phyloP scores from a whole-genome alignment of 2,113 vertebrate species.

The Sebastes fasciatus region DNA sequence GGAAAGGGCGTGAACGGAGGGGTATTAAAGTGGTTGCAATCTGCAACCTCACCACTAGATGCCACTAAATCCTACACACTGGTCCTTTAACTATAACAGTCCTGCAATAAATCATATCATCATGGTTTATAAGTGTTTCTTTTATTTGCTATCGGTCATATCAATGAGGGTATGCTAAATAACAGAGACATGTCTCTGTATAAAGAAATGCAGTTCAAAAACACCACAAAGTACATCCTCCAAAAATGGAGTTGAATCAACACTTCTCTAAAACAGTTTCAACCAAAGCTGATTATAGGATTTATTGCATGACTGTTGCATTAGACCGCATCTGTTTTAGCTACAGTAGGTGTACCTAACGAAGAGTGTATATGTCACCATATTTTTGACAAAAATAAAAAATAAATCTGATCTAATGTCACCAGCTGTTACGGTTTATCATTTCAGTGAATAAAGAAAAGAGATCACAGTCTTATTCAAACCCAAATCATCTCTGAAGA shows the following conservation, averaged over 20 bases:
- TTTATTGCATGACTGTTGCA: too few species aligned
- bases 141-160: not conserved
- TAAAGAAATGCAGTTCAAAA: not conserved
- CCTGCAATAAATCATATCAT: not conserved
- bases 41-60: too few species aligned
- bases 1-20: too few species aligned
- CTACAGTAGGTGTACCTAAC: too few species aligned
- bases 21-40: too few species aligned
- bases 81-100: not conserved
- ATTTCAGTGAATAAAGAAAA: not conserved
- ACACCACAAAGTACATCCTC: not conserved
- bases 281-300: not conserved
- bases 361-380: too few species aligned
- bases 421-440: not conserved
- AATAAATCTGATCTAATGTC: not conserved
- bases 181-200: not conserved
- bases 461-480: not conserved
- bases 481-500: not conserved
- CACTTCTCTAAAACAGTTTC: not conserved
- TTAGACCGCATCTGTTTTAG: too few species aligned
- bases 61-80: too few species aligned
- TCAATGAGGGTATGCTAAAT: not conserved
- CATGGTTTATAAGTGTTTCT: not conserved
- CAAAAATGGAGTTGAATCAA: not conserved
- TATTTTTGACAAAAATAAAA: not conserved